phyloP scores from a whole-genome alignment of 92 coral and sea anemone genomes.

The Anthopleura xanthogrammica region DNA sequence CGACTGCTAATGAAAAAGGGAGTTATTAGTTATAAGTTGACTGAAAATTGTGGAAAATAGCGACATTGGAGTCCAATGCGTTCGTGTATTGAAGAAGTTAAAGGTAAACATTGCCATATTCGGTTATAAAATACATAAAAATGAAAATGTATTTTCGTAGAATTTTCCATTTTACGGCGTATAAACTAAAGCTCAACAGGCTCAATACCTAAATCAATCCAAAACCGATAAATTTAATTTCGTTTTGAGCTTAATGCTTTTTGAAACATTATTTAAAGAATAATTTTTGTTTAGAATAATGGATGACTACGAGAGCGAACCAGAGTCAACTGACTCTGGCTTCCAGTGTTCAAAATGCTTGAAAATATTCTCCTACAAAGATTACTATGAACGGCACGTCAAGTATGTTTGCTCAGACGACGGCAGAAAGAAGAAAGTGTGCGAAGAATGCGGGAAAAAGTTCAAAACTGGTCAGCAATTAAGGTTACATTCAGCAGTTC shows the following conservation, averaged over 20 bases:
- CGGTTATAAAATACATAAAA: neutral
- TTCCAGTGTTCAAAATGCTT: slow-evolving; percentile 42
- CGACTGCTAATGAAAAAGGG: neutral
- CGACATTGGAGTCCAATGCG: neutral
- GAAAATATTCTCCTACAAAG: slow-evolving; percentile 53
- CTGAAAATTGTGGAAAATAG: neutral
- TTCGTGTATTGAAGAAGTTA: neutral
- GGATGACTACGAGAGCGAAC: slow-evolving; percentile 26
- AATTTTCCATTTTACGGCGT: neutral
- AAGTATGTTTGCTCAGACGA: slow-evolving; percentile 55
- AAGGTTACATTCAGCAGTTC: slow-evolving; percentile 17
- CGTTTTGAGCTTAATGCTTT: neutral
- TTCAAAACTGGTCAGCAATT: slow-evolving; percentile 25
- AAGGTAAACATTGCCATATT: neutral
- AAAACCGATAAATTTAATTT: neutral
- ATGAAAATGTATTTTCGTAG: neutral
- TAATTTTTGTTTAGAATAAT: neutral
- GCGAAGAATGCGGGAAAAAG: slow-evolving; percentile 34
- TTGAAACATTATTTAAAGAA: too few species aligned
- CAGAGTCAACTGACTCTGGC: slow-evolving; percentile 5
- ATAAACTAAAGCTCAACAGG: neutral
- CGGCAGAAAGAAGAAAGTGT: slow-evolving; percentile 28
- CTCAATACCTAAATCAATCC: neutral
- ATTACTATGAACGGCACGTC: slow-evolving; percentile 51
- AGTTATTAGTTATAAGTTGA: neutral